phyloP scores from a whole-genome alignment of 2,113 vertebrate species.

The Etheostoma cragini region DNA sequence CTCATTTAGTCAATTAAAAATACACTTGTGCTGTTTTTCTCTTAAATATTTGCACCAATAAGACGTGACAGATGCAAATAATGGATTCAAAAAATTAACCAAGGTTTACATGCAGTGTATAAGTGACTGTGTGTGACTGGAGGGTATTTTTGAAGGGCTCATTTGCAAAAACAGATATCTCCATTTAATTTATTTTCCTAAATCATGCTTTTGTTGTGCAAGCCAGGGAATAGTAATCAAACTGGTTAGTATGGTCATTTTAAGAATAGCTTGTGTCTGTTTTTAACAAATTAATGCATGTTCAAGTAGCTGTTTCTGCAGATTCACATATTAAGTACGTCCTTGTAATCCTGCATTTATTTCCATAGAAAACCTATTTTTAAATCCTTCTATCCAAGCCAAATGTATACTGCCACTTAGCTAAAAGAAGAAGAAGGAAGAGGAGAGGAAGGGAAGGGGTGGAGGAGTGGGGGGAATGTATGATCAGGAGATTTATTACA shows the following conservation, averaged over 20 bases:
- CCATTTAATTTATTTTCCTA: too few relatives aligned
- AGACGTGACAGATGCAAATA: not conserved
- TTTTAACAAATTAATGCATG: not conserved
- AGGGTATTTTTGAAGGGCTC: not conserved
- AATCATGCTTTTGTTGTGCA: too few relatives aligned
- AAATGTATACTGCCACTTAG: slow-evolving; percentile 24
- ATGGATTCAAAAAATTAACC: slow-evolving; percentile 5
- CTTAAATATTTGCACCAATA: not conserved
- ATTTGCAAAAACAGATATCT: too few relatives aligned
- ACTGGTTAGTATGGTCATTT: too few relatives aligned
- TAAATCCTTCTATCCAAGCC: slow-evolving; percentile 42
- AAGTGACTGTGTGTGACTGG: not conserved
- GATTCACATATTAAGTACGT: slow-evolving; percentile 5
- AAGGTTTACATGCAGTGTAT: not conserved
- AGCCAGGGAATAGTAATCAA: too few relatives aligned
- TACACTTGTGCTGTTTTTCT: not conserved
- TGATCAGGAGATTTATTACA: slow-evolving; percentile 9
- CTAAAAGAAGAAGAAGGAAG: not conserved
- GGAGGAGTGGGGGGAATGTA: not conserved
- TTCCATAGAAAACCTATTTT: slow-evolving; percentile 16
- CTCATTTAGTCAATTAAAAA: slow-evolving; percentile 25
- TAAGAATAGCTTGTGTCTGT: too few relatives aligned
- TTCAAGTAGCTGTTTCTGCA: not conserved
- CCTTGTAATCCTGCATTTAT: slow-evolving; percentile 20
- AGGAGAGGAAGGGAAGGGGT: not conserved